A percentile compares a stretch with the other conserved stretches of the same genome.
These are phyloP conservation scores for Drosophila novamexicana DNA, from an alignment of 1,140 invertebrate genomes.

Conservation along the genomic window DNA sequence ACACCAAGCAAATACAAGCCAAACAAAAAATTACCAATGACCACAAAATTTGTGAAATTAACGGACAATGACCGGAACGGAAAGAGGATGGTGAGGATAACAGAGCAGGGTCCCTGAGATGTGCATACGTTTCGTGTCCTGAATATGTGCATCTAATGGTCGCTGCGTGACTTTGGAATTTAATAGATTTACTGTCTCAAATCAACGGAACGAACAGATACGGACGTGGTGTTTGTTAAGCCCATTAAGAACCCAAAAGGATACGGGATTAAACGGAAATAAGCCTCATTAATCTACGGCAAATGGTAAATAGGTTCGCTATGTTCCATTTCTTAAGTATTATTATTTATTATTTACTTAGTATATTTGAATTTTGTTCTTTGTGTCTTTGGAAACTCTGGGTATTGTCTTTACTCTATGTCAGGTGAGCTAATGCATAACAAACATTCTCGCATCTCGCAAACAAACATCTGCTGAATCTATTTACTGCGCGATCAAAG, in stretches of 20 bases:
- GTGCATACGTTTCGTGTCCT: slow-evolving; percentile 39
- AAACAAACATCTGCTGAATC: slow-evolving; percentile 5
- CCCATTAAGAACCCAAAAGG: slow-evolving; percentile 11
- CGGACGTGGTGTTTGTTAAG: slow-evolving; percentile 11
- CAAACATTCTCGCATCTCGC: slow-evolving; percentile 6
- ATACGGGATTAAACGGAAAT: slow-evolving; percentile 4
- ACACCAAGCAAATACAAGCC: slow-evolving; percentile 10
- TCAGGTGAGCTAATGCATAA: not conserved
- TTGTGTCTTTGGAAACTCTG: not conserved
- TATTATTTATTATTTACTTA: not conserved
- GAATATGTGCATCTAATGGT: slow-evolving; percentile 58
- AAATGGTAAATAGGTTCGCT: not conserved
- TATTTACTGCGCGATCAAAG: slow-evolving; percentile 58
- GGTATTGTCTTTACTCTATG: not conserved
- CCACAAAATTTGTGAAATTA: slow-evolving; percentile 47
- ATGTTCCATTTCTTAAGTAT: no score
- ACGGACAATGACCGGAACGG: not conserved
- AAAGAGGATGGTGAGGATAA: not conserved
- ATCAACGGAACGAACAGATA: not conserved
- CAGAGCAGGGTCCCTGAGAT: not conserved
- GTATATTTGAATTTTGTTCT: not conserved
- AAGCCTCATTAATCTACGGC: slow-evolving; percentile 1
- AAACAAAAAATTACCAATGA: slow-evolving; percentile 46
- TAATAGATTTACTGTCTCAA: slow-evolving; percentile 40
- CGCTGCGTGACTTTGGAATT: slow-evolving; percentile 46